Conservation (phyloP, 2,113 vertebrate genomes). For the Barbus barbus region DNA sequence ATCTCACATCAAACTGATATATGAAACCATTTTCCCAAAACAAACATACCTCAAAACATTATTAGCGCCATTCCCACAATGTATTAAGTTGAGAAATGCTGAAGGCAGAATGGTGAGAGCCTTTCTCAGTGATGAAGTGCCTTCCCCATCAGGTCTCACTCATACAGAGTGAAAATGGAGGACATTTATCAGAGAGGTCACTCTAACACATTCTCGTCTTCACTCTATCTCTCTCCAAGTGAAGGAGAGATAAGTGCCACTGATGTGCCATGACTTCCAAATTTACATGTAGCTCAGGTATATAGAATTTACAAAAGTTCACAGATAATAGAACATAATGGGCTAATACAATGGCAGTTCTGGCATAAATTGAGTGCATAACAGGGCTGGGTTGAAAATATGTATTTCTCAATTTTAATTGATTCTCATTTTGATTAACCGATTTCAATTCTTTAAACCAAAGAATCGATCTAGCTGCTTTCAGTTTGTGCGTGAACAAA, state of each 20-base stretch:
- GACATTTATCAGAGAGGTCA: slow-evolving; percentile 72
- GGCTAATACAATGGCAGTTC: slow-evolving; percentile 31
- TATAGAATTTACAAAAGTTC: slow-evolving; percentile 29
- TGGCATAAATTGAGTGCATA: slow-evolving; percentile 36
- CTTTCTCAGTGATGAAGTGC: slow-evolving; percentile 77
- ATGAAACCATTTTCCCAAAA: slow-evolving; percentile 79
- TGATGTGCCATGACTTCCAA: slow-evolving; percentile 41
- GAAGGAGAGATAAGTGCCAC: slow-evolving; percentile 47
- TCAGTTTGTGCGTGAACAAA: too few species aligned
- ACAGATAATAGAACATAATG: slow-evolving; percentile 39
- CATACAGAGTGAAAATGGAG: slow-evolving; percentile 73
- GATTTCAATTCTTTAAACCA: not conserved
- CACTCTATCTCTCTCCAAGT: slow-evolving; percentile 22
- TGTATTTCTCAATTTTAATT: not conserved
- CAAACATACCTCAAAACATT: slow-evolving; percentile 81
- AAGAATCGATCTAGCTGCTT: not conserved
- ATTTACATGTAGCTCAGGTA: slow-evolving; percentile 48
- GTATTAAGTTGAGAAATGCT: slow-evolving; percentile 76
- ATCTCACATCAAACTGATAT: slow-evolving; percentile 75
- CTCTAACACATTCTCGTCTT: not conserved
- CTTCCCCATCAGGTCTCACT: slow-evolving; percentile 71
- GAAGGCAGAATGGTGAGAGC: slow-evolving; percentile 71
- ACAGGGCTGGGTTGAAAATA: not conserved
- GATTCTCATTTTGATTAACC: not conserved
- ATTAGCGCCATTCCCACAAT: slow-evolving; percentile 75